phyloP scores from a whole-genome alignment of 2,888 invertebrate genomes.

The Leptopilina drosophilae region DNA sequence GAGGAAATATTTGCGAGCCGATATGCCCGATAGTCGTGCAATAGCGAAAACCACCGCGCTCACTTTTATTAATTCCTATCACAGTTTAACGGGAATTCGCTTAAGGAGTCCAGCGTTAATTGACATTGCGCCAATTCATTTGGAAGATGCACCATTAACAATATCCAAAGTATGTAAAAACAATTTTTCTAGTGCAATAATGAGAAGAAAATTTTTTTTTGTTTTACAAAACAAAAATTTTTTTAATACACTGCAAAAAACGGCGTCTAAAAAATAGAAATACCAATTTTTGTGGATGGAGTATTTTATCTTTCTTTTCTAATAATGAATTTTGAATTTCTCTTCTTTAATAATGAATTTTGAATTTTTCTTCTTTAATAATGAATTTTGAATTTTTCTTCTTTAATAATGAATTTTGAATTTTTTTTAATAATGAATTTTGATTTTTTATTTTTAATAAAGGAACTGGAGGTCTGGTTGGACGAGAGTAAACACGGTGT shows the following conservation, averaged over 20 bases:
- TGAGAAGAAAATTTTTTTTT: neutral
- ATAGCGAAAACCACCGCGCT: conserved; percentile 55
- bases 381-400: neutral
- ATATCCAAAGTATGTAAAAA: conserved; percentile 49
- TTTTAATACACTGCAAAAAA: too few species aligned
- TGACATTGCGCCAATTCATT: conserved; percentile 57
- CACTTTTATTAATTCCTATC: conserved; percentile 53
- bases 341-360: neutral
- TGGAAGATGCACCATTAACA: conserved; percentile 49
- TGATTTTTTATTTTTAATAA: neutral
- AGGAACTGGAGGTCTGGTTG: conserved; percentile 66
- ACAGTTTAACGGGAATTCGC: conserved; percentile 52
- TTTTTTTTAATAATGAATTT: neutral
- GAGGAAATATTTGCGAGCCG: conserved; percentile 57
- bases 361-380: neutral
- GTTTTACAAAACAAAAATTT: neutral
- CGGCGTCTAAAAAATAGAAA: too few species aligned
- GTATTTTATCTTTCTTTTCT: neutral
- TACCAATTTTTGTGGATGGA: too few species aligned
- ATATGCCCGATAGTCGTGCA: conserved; percentile 56
- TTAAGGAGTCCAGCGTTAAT: conserved; percentile 51
- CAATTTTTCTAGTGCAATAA: neutral
- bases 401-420: neutral
- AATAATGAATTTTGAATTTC: neutral
- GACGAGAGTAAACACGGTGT: conserved; percentile 64